Base-by-base conservation (phyloP, 2,113 vertebrate species). In the Gasterosteus aculeatus region DNA sequence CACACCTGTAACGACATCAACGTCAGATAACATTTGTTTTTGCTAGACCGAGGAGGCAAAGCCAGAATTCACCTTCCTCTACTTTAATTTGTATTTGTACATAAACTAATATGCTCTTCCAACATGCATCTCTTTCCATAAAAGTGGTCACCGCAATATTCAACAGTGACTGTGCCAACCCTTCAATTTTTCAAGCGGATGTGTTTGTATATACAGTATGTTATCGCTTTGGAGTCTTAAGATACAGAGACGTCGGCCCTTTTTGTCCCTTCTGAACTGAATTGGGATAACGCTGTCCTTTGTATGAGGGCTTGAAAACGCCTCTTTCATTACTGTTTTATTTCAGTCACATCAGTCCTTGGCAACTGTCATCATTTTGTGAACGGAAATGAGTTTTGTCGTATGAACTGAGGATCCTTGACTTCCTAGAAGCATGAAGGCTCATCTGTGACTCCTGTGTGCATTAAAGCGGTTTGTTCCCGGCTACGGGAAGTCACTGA, bases 381-480 rank as follows among this genome's bases (percentile, higher is more conserved):
- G 62, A 66, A 69, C 57, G 77, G 41, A 75, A 71, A 87, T 80
- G 2, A 64, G 39, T 88, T 89, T 76, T 89, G 89, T 89, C 80
- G 85, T 93, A 90, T 91, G 93, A 93, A 93, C 92, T 88, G 91
- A 79, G 94, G 92, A 92, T 90, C 85, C 39, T 74, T 93, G 94
- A 91, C 92, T 92, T 94, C 94, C 94, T 89, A 93, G 92, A 94
- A 87, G 94, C 91, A 83, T 92, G 90, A 73, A 75, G 60, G 46
- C 54, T 86, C 66, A 18, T 83, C 44, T 72, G 35, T 42, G 60
- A 54, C 14, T 85, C 83, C 53, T 76, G 74, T 86, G 49, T 81
- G 72, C 70, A 85, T 83, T 73, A 72, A 80, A 78, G 58, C 69
- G 38, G 61, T 71, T 69, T 41, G 79, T 53, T 69, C 41, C 69